Percentiles rank a stretch among this genome's conserved stretches.
These are phyloP conservation scores for Drosophila pallidifrons DNA, from an alignment of 1,140 invertebrate species.

Conservation along the genomic window DNA sequence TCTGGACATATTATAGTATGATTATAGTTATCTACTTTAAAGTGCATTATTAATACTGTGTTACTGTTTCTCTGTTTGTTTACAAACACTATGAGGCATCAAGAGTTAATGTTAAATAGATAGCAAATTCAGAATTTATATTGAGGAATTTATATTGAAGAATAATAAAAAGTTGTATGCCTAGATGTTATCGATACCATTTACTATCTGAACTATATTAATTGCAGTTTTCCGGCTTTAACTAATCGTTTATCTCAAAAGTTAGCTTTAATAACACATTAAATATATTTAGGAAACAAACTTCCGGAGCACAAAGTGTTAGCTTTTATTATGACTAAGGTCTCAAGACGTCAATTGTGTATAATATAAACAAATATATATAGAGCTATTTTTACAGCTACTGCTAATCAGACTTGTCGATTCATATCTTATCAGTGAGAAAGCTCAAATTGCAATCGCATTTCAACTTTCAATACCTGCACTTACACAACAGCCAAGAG, in stretches of 20 bases:
- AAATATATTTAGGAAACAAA: not conserved
- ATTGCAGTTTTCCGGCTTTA: too few relatives aligned
- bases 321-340: not conserved
- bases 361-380: conserved; percentile 5
- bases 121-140: too few relatives aligned
- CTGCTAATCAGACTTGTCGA: conserved; percentile 14
- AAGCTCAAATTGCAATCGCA: conserved; percentile 20
- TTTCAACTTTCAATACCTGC: not conserved
- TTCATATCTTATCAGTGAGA: conserved; percentile 23
- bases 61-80: too few relatives aligned
- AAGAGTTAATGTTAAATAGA: too few relatives aligned
- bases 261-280: too few relatives aligned
- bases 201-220: too few relatives aligned
- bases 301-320: conserved; percentile 3
- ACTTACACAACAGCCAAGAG: not conserved
- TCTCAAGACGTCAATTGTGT: not conserved
- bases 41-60: too few relatives aligned
- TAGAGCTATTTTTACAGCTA: not conserved
- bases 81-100: too few relatives aligned
- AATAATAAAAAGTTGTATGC: too few relatives aligned
- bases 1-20: too few relatives aligned
- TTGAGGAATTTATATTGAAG: too few relatives aligned
- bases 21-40: not conserved
- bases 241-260: not conserved
- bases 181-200: too few relatives aligned